Conservation (phyloP, 1,140 invertebrate genomes). For the Megalopta genalis region DNA sequence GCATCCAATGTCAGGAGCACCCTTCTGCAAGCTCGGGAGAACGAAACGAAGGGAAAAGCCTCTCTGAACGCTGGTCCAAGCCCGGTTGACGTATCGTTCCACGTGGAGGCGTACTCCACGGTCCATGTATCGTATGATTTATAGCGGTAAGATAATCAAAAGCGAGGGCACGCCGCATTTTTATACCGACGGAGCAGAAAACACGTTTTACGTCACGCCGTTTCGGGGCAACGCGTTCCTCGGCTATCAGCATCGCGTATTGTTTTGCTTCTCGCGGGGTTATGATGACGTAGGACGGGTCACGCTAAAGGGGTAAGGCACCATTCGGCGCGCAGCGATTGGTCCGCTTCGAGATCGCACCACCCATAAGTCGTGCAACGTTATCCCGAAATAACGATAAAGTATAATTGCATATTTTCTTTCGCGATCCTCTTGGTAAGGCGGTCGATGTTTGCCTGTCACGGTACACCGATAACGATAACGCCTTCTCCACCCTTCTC, state of each 20-base stretch:
- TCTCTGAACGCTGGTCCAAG: not conserved
- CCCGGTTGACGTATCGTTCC: slow-evolving; percentile 41
- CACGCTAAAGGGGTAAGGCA: slow-evolving; percentile 70
- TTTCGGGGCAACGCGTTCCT: slow-evolving; percentile 48
- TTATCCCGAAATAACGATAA: slow-evolving; percentile 53
- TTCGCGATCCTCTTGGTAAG: slow-evolving; percentile 27
- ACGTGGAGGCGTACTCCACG: slow-evolving; percentile 47
- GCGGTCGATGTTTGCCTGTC: slow-evolving; percentile 55
- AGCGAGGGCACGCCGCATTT: slow-evolving; percentile 56
- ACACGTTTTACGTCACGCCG: slow-evolving; percentile 42
- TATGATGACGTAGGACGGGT: slow-evolving; percentile 61
- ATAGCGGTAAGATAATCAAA: slow-evolving; percentile 57
- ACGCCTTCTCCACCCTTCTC: slow-evolving; percentile 38
- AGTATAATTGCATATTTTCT: slow-evolving; percentile 51
- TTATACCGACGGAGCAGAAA: slow-evolving; percentile 46
- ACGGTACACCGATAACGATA: slow-evolving; percentile 58
- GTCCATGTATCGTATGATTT: slow-evolving; percentile 58
- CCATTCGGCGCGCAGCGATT: slow-evolving; percentile 42
- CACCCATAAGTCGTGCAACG: slow-evolving; percentile 58
- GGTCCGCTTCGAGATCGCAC: slow-evolving; percentile 54
- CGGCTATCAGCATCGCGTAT: slow-evolving; percentile 55
- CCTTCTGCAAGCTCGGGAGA: not conserved
- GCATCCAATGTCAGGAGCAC: too few relatives aligned
- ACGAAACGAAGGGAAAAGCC: not conserved
- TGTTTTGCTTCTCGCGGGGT: slow-evolving; percentile 60